Conservation (phyloP, 1,140 invertebrate genomes). For the Diorhabda carinulata region DNA sequence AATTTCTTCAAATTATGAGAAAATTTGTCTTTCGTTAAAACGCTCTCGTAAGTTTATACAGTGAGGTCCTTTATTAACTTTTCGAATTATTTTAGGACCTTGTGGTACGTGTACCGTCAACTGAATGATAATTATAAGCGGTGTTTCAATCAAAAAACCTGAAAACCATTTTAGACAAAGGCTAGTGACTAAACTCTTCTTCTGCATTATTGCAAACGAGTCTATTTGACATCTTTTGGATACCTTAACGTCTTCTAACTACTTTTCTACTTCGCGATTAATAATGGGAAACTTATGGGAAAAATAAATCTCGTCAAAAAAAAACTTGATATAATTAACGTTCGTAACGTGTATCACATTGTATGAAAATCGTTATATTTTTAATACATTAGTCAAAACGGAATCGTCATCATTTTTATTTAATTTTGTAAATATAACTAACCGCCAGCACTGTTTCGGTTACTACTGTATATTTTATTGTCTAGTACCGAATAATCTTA, state of each 20-base stretch:
- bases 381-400: constrained; percentile 1
- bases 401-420: background rate
- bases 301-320: background rate
- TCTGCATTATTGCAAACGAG: too few species aligned
- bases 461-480: background rate
- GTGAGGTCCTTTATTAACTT: too few species aligned
- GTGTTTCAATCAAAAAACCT: too few species aligned
- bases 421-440: background rate
- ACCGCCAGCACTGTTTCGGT: background rate
- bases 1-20: too few species aligned
- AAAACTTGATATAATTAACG: background rate
- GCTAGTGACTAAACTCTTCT: too few species aligned
- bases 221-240: too few species aligned
- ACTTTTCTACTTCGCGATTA: background rate
- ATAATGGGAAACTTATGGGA: background rate
- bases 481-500: background rate
- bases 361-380: constrained; percentile 1
- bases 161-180: too few species aligned
- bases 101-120: too few species aligned
- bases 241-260: background rate
- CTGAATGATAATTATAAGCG: too few species aligned
- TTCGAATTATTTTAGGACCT: too few species aligned
- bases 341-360: background rate
- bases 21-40: too few species aligned
- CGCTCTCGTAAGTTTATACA: too few species aligned